A percentile compares a stretch with the other conserved stretches of the same genome.
These are phyloP conservation scores for Drosophila buzzatii DNA, from an alignment of 2,888 invertebrate genomes.

Conservation along the genomic window DNA sequence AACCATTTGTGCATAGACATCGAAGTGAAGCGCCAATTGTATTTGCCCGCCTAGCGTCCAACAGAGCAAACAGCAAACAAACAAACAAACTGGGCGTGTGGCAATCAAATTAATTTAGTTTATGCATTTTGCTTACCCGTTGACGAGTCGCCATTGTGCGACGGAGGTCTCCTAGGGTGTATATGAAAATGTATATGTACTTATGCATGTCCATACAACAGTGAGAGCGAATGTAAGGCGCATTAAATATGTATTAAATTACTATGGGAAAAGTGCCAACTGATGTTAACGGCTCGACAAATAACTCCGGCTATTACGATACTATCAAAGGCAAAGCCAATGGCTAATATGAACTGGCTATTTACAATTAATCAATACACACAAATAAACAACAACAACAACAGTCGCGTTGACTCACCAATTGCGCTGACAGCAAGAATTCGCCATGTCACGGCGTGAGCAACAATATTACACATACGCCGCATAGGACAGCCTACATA, in stretches of 20 bases:
- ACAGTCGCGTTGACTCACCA: constrained; percentile 41
- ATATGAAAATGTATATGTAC: not conserved
- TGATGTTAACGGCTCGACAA: constrained; percentile 53
- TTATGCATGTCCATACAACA: constrained; percentile 3
- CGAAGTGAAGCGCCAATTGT: constrained; percentile 44
- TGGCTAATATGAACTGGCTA: constrained; percentile 25
- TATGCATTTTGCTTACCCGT: constrained; percentile 49
- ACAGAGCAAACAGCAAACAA: constrained; percentile 7
- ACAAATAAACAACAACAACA: not conserved
- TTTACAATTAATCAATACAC: constrained; percentile 59
- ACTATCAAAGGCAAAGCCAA: constrained; percentile 19
- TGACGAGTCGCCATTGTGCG: not conserved
- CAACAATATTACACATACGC: constrained; percentile 49
- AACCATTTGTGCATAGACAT: constrained; percentile 34
- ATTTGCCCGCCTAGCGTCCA: constrained; percentile 25
- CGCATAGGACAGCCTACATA: constrained; percentile 47
- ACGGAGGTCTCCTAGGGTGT: not conserved
- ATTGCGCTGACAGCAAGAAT: constrained; percentile 28
- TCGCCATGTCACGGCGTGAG: constrained; percentile 51
- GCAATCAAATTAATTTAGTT: constrained; percentile 67
- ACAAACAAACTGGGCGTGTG: constrained; percentile 35
- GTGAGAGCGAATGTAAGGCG: constrained; percentile 37
- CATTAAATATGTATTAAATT: constrained; percentile 74
- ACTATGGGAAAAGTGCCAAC: constrained; percentile 59
- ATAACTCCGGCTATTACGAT: constrained; percentile 47